Evolutionary conservation across 1,140 invertebrate genomes (phyloP).

Genomic region (Drosophila azteca): DNA sequence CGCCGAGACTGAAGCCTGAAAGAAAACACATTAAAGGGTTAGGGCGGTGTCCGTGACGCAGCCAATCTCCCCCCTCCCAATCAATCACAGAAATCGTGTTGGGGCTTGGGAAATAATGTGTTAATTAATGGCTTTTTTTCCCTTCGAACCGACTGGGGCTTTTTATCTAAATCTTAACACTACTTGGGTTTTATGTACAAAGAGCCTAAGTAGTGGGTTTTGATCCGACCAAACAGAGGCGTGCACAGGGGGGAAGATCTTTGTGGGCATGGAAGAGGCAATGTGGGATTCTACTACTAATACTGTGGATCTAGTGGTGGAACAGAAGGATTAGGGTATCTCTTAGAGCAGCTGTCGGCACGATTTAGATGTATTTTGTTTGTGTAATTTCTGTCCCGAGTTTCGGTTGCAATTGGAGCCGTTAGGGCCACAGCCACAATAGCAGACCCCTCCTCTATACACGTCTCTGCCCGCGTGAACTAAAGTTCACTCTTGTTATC

Average conservation of each 20-base stretch:
- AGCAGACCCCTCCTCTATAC: neutral
- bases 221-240: neutral
- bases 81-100: conserved; percentile 46
- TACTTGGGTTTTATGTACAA: conserved; percentile 29
- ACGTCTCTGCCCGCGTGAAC: conserved; percentile 25
- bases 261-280: neutral
- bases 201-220: neutral
- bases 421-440: neutral
- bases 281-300: neutral
- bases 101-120: conserved; percentile 44
- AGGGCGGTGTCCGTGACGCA: conserved; percentile 2
- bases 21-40: conserved; percentile 17
- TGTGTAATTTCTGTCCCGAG: too few relatives aligned
- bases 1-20: conserved; percentile 92
- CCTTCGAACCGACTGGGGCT: conserved; percentile 10
- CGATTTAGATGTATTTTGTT: too few relatives aligned
- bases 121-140: conserved; percentile 57
- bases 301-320: too few relatives aligned
- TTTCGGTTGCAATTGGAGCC: too few relatives aligned
- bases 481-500: conserved; percentile 26
- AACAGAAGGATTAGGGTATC: too few relatives aligned
- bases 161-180: conserved; percentile 40
- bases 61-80: conserved; percentile 5
- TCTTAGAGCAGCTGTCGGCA: too few relatives aligned
- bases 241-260: neutral